A percentile compares a stretch with the other conserved stretches of the same genome.
These are phyloP conservation scores for Galeopsomyia nigrocyanea DNA, from an alignment of 2,888 invertebrate species.

Conservation along the genomic window DNA sequence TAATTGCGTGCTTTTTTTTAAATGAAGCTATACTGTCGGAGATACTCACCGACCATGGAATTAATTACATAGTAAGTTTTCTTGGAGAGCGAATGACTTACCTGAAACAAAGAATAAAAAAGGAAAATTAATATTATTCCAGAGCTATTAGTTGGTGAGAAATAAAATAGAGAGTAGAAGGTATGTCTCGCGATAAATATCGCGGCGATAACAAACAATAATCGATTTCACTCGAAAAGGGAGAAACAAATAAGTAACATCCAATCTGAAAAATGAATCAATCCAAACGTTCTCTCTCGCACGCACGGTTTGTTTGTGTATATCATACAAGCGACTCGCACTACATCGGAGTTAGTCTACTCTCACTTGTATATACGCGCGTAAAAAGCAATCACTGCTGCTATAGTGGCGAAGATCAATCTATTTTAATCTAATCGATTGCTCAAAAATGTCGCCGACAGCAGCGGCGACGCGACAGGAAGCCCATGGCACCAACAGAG, in stretches of 20 bases:
- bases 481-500: background rate
- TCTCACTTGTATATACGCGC: no score
- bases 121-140: background rate
- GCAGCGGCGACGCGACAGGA: background rate
- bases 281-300: background rate
- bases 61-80: background rate
- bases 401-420: background rate
- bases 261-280: background rate
- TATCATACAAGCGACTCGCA: background rate
- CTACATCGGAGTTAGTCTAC: background rate
- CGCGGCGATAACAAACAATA: background rate
- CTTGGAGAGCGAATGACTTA: background rate
- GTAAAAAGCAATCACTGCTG: background rate
- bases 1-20: no score
- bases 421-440: constrained; percentile 19
- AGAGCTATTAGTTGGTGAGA: background rate
- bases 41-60: background rate
- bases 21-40: no score
- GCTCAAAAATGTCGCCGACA: constrained; percentile 9
- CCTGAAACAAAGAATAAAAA: constrained; percentile 2
- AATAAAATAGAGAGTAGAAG: background rate
- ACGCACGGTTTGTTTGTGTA: background rate
- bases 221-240: background rate
- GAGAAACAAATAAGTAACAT: background rate
- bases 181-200: background rate